Evolutionary conservation across 1,140 invertebrate species (phyloP).

Genomic region (Eumaeus atala): DNA sequence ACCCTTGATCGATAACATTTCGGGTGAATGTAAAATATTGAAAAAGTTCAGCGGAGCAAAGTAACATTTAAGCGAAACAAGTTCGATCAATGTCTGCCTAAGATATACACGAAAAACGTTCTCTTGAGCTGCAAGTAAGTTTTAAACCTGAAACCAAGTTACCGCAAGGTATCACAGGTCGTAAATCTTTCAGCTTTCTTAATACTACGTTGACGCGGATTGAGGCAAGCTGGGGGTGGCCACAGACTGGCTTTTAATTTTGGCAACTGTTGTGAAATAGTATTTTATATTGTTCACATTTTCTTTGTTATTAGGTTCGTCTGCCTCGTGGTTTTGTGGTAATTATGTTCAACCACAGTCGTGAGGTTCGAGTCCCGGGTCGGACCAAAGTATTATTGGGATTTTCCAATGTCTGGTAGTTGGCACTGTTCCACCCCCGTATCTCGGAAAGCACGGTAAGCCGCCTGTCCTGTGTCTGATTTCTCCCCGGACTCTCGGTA

Average conservation of each 20-base stretch:
- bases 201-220: constrained; percentile 32
- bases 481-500: no score
- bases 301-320: no score
- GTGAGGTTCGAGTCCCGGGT: no score
- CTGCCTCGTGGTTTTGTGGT: no score
- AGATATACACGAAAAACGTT: constrained; percentile 13
- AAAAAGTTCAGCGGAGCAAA: not conserved
- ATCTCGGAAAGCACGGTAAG: no score
- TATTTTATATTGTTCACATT: no score
- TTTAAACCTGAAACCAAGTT: constrained; percentile 15
- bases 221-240: constrained; percentile 34
- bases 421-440: no score
- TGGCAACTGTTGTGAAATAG: constrained; percentile 21
- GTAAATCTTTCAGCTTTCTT: constrained; percentile 49
- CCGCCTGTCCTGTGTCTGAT: no score
- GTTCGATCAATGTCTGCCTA: constrained; percentile 11
- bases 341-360: no score
- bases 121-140: constrained; percentile 5
- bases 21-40: constrained; percentile 6
- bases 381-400: no score
- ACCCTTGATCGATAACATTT: not conserved
- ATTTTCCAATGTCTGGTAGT: no score
- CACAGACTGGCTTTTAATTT: constrained; percentile 3
- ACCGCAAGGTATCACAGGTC: constrained; percentile 28
- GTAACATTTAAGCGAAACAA: constrained; percentile 11